phyloP scores from a whole-genome alignment of 1,140 invertebrate species.

The Papilio polytes region DNA sequence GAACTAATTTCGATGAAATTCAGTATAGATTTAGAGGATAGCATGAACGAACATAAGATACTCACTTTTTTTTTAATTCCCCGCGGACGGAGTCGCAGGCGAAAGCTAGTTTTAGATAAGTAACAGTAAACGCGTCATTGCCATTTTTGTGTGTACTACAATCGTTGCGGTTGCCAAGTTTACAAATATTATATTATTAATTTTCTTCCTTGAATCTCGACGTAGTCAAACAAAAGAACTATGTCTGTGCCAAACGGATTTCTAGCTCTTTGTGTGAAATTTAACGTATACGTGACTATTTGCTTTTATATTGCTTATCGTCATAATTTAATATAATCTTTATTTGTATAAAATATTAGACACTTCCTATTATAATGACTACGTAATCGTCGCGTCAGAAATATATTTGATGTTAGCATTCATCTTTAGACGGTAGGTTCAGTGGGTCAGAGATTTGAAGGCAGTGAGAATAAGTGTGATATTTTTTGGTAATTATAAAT shows the following conservation, averaged over 20 bases:
- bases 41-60: not conserved
- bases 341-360: constrained; percentile 5
- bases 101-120: not conserved
- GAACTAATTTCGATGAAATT: not conserved
- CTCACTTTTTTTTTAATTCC: constrained; percentile 40
- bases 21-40: not conserved
- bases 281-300: constrained; percentile 42
- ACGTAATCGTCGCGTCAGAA: not conserved
- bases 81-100: not conserved
- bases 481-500: too few relatives aligned
- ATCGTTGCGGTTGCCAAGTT: constrained; percentile 45
- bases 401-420: too few relatives aligned
- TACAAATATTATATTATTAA: constrained; percentile 41
- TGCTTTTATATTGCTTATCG: constrained; percentile 16
- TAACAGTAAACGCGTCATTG: constrained; percentile 1
- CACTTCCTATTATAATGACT: not conserved
- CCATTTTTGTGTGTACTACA: constrained; percentile 13
- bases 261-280: constrained; percentile 40
- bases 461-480: too few relatives aligned
- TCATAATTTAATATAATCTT: constrained; percentile 1
- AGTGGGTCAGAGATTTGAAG: too few relatives aligned
- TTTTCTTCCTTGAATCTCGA: constrained; percentile 11
- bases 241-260: constrained; percentile 40
- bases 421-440: too few relatives aligned
- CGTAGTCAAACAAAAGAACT: constrained; percentile 27